Evolutionary conservation across 2,797 vertebrate species (phyloP), one percentile per base, ranked within the genome.

Genomic region (Pantherophis vulpinus): DNA sequence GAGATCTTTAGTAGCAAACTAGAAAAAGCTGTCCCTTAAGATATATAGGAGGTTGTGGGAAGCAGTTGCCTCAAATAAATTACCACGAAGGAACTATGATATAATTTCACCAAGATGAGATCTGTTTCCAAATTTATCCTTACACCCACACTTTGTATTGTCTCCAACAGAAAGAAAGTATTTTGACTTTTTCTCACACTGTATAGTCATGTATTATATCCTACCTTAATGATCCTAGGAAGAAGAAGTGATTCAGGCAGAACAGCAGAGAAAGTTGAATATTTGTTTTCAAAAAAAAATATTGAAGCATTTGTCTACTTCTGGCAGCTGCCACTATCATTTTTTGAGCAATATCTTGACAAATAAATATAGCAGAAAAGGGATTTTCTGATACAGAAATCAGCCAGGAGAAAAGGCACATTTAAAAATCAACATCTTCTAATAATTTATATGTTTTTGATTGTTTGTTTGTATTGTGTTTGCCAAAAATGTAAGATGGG

Each of bases 101-200:
- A 83, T 47, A 83, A 63, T 66, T 25, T 32, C 61, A 60, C 58
- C 47, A 59, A 55, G 27, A n/a, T 29, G 42, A 61, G 47, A 55
- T 66, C 37, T 54, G 74, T 37, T 55, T 90, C 32, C 32, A 93
- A 56, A 90, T 11, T 25, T 79, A 32, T n/a, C 20, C n/a, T 55
- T 55, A 37, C n/a, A 25, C 25, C 56, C 92, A 96, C 97, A 98
- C 98, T 98, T 98, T 98, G 98, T 95, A 98, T 32, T 89, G 97
- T 98, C 98, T 98, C 98, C 63, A 98, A 98, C 11, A 98, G 95
- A 93, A 98, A 98, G 97, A 98, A 98, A 60, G 95, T 97, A 96
- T 97, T 97, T 27, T 98, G 98, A 95, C 97, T 97, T 93, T 98
- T 97, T 97, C 98, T 98, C 96, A 98, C 98, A 87, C 97, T 95